Evolutionary conservation across 2,797 vertebrate genomes (phyloP).

Genomic region (Acanthurus tractus): DNA sequence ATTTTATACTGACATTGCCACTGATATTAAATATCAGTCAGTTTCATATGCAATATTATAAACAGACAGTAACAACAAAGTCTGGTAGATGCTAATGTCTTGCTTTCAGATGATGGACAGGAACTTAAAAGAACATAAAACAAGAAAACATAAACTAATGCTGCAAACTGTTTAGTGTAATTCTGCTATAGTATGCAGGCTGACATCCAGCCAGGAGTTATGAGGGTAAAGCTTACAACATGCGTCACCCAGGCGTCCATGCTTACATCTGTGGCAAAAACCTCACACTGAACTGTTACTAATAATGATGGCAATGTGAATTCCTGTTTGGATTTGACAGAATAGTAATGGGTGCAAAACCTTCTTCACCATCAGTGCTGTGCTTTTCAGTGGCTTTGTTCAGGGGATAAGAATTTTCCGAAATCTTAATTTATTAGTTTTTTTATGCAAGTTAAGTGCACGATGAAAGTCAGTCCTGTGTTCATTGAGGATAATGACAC

Average conservation of each 20-base stretch:
- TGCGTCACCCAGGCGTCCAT: no score
- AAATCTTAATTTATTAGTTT: background rate
- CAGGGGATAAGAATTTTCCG: background rate
- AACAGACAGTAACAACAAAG: background rate
- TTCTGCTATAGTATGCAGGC: background rate
- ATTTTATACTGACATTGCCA: background rate
- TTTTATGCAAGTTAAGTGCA: no score
- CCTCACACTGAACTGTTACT: no score
- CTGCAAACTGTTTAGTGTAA: background rate
- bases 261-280: no score
- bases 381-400: background rate
- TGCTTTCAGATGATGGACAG: constrained; percentile 19
- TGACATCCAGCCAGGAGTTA: background rate
- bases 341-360: no score
- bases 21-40: background rate
- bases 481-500: constrained; percentile 19
- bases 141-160: constrained; percentile 12
- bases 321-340: no score
- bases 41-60: background rate
- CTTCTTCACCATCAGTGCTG: no score
- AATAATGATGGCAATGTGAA: no score
- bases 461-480: constrained; percentile 59
- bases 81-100: background rate
- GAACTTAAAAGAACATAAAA: constrained; percentile 28
- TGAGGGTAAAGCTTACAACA: no score